Base-by-base conservation (phyloP, 2,113 vertebrate genomes). In the Atherinomorus stipes region DNA sequence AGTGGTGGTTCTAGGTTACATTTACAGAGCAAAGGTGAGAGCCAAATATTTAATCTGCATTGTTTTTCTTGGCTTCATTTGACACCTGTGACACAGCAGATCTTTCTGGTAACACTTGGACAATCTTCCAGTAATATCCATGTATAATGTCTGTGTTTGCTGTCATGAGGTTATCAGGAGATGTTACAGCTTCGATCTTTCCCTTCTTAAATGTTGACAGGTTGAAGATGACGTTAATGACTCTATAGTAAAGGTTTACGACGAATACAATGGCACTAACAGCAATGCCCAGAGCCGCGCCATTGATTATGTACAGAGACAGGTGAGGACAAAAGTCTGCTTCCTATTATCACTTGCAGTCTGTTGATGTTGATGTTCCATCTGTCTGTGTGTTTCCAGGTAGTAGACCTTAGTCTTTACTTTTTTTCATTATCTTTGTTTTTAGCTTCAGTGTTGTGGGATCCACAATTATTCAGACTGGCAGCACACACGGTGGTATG, bases 11-110 rank as follows among this genome's bases (percentile, higher is more conserved):
- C 95, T 99, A 21, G 98, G 97, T 79, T 99, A 98, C 38, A 91
- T 98, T 91, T 99, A 98, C 93, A 96, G 97, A 95, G 96, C 96
- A 78, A 98, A 98, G 96, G 98, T 98, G 88, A 92, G 74, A 59
- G 15, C 31, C 7, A 44, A 70, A 57, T 11, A 15, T n/a, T 50
- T 19, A 23, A 28, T 4, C 19, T 47, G 38, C 8, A 7, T 81
- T 72, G 21, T 15, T 61, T 63, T 31, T 44, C 12, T 50, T 18
- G 2, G 53, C 40, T 44, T 65, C 12, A 34, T 34, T 34, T 34
- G 31, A 34, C 31, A 40, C 22, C 18, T 59, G 11, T 60, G 11
- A 25, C 37, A 13, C 22, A 37, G 19, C 4, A 11, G n/a, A 22
- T 70, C 51, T 49, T 4, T 66, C 9, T 47, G 19, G 37, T 34